Evolutionary conservation across 2,888 invertebrate species (phyloP), one percentile per base, ranked within the genome.

Genomic region (Thymelicus acteon): DNA sequence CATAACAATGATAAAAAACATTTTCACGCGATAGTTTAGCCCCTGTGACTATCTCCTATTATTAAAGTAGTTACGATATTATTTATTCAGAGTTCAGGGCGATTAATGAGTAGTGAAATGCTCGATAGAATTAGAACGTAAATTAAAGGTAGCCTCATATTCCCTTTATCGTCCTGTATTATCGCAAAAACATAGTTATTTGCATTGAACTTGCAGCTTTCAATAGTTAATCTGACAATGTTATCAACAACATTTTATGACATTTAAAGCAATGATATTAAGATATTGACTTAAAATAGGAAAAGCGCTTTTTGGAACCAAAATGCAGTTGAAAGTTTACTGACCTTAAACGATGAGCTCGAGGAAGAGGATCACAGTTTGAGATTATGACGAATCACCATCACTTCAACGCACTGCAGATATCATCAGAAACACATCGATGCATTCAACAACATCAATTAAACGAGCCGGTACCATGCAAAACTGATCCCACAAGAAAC

Each of bases 401-500:
- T 76, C 82, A 77, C 79, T 82, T 72, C 12, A 64, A 72, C 73
- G 78, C 85, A 88, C 85, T 83, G 79, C 78, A 74, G 77, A 82
- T 79, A 77, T 75, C 67, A 75, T 70, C 73, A 74, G 68, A 74
- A 68, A 72, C 74, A 71, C 64, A 60, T 19, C 52, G 60, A 52
- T 65, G 31, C 52, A 49, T 61, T 52, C 67, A 31, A 75, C 75
- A 73, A 77, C 63, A 70, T 63, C 68, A 68, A 57, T 24, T 82
- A 81, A 81, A 78, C 75, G 81, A 83, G 80, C 86, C 81, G 80
- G 81, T 74, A 80, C 75, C 72, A 83, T 87, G 86, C 84, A 82
- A 85, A 88, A 85, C 84, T 84, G 80, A 84, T 81, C 85, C 83
- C 86, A 86, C 90, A 91, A 82, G 84, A 89, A 87, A 88, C 88